A percentile compares a stretch with the other conserved stretches of the same genome.
Evolutionary conservation across 2,113 vertebrate species (phyloP).

Genomic region (Microcebus lehilahytsara): DNA sequence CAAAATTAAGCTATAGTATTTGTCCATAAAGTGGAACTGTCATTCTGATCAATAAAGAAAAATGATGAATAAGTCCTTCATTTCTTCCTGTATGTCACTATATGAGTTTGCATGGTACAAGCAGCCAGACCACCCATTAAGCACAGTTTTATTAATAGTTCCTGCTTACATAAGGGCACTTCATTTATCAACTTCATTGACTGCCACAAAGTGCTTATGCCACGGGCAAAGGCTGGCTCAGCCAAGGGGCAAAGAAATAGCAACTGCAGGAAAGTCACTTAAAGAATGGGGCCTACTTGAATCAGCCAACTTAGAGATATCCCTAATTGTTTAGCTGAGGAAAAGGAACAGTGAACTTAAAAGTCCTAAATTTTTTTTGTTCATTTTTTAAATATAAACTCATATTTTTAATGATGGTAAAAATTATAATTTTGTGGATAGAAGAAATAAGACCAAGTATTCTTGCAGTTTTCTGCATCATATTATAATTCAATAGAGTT

Average conservation of each 20-base stretch:
- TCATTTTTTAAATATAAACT: background rate
- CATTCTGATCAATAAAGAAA: constrained; percentile 45
- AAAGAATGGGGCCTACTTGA: constrained; percentile 40
- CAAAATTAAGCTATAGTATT: constrained; percentile 1
- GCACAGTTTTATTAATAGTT: constrained; percentile 78
- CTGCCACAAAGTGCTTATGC: constrained; percentile 68
- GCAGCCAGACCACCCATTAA: constrained; percentile 66
- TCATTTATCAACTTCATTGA: constrained; percentile 81
- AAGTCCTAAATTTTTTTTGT: background rate
- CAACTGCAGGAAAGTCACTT: constrained; percentile 5
- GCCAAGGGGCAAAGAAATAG: constrained; percentile 72
- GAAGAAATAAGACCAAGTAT: background rate
- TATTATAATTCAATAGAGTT: background rate
- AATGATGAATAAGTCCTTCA: constrained; percentile 52
- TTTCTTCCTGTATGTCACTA: constrained; percentile 55
- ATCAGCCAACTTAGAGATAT: constrained; percentile 57
- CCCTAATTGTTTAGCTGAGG: constrained; percentile 34
- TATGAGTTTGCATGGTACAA: background rate
- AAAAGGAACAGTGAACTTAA: background rate
- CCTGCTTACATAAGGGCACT: constrained; percentile 65
- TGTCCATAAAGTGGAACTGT: constrained; percentile 30
- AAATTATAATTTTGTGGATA: background rate
- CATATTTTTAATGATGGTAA: background rate
- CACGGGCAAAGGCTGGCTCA: constrained; percentile 71
- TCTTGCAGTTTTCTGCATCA: background rate